Evolutionary conservation across 2,113 vertebrate genomes (phyloP).

Genomic region (Orycteropus afer): DNA sequence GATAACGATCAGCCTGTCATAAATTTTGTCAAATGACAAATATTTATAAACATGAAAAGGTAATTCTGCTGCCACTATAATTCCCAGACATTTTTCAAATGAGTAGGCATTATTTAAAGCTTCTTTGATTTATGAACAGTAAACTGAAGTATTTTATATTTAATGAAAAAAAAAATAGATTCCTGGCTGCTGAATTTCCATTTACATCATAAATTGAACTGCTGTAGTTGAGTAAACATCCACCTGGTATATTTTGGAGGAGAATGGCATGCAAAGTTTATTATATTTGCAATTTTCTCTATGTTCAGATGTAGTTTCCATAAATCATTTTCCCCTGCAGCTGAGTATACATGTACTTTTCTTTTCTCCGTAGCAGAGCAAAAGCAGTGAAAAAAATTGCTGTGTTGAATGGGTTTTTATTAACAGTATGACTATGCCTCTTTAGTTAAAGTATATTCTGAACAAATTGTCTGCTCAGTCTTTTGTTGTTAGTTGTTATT

Average conservation of each 20-base stretch:
- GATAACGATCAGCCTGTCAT: not conserved
- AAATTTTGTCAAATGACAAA: not conserved
- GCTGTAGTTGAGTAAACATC: not conserved
- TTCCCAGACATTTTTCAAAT: not conserved
- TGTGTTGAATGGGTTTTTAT: not conserved
- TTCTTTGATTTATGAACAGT: conserved; percentile 21
- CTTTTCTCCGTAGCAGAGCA: not conserved
- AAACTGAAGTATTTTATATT: not conserved
- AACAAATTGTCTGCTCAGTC: not conserved
- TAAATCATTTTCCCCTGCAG: not conserved
- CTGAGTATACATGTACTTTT: not conserved
- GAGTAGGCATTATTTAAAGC: not conserved
- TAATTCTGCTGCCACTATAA: not conserved
- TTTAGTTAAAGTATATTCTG: not conserved
- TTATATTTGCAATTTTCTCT: not conserved
- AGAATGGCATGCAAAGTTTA: not conserved
- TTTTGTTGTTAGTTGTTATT: too few relatives aligned
- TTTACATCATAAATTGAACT: not conserved
- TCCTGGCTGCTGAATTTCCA: not conserved
- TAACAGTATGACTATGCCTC: not conserved
- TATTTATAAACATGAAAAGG: conserved; percentile 31
- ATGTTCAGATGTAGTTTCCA: not conserved
- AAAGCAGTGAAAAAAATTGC: not conserved
- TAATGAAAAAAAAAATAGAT: not conserved
- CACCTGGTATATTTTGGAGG: not conserved